These are phyloP conservation scores for Psephotus haematonotus DNA, from an alignment of 2,113 vertebrate genomes.

Conservation along the genomic window DNA sequence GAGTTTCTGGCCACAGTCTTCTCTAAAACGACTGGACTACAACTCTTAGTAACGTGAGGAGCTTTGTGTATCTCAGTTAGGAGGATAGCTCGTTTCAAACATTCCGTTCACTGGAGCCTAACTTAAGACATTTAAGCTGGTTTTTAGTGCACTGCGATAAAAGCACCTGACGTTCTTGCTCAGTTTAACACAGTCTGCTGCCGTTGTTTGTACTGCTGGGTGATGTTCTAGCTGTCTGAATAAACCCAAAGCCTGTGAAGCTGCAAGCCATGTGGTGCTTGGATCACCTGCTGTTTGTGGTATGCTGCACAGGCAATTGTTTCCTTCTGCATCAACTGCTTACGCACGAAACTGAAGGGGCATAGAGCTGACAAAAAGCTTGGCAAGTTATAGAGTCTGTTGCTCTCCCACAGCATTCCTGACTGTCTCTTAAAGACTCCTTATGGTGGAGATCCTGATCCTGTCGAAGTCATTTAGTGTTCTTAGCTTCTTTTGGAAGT, in stretches of 20 bases:
- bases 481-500: not conserved
- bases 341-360: not conserved
- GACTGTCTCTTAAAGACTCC: not conserved
- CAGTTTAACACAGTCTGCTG: not conserved
- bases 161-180: not conserved
- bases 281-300: conserved; percentile 24
- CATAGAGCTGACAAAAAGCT: not conserved
- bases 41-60: not conserved
- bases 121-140: not conserved
- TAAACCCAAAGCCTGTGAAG: not conserved
- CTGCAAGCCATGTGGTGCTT: not conserved
- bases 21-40: not conserved
- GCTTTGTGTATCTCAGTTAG: not conserved
- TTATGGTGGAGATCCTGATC: not conserved
- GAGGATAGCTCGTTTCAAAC: not conserved
- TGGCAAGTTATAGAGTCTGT: not conserved
- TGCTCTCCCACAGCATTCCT: conserved; percentile 42
- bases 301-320: not conserved
- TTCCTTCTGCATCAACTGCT: conserved; percentile 18
- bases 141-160: not conserved
- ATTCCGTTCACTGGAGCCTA: not conserved
- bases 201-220: not conserved
- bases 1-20: not conserved
- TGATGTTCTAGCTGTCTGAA: not conserved
- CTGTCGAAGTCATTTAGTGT: not conserved